Conservation (phyloP, 2,797 vertebrate genomes). For the Triplophysa yarkandensis region DNA sequence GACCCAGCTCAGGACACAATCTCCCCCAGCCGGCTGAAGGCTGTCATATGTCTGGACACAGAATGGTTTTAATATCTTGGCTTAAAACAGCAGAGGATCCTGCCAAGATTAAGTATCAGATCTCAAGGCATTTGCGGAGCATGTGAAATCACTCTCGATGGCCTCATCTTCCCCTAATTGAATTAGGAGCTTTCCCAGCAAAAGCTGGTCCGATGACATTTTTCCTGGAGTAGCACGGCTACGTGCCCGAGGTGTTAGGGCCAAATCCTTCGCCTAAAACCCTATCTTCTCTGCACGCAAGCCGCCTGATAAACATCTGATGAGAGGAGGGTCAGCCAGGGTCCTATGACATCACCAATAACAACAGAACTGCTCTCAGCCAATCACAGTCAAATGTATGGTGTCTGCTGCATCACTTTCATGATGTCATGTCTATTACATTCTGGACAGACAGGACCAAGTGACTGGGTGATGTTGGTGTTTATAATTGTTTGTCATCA, state of each 20-base stretch:
- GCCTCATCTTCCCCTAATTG: slow-evolving; percentile 74
- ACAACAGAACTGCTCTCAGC: slow-evolving; percentile 52
- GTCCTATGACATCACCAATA: slow-evolving; percentile 72
- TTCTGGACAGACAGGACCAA: slow-evolving; percentile 48
- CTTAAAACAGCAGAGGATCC: slow-evolving; percentile 68
- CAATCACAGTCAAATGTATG: slow-evolving; percentile 51
- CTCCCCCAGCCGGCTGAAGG: slow-evolving; percentile 46
- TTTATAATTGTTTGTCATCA: slow-evolving; percentile 30
- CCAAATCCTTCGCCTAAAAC: slow-evolving; percentile 58
- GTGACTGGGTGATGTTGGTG: slow-evolving; percentile 27
- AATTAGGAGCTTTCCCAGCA: slow-evolving; percentile 74
- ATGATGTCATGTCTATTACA: slow-evolving; percentile 58
- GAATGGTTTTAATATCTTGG: slow-evolving; percentile 70
- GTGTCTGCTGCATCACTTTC: slow-evolving; percentile 39
- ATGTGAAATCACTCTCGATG: slow-evolving; percentile 71
- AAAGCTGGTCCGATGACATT: slow-evolving; percentile 48
- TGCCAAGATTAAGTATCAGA: slow-evolving; percentile 73
- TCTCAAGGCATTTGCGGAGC: slow-evolving; percentile 69
- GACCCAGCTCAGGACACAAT: slow-evolving; percentile 45
- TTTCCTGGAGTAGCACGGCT: slow-evolving; percentile 37
- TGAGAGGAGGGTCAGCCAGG: slow-evolving; percentile 64
- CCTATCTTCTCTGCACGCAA: slow-evolving; percentile 54
- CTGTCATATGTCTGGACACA: slow-evolving; percentile 63
- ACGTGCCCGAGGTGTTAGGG: slow-evolving; percentile 56
- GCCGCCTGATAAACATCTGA: slow-evolving; percentile 67